Evolutionary conservation across 2,797 vertebrate genomes (phyloP).

Genomic region (Poeciliopsis turneri): DNA sequence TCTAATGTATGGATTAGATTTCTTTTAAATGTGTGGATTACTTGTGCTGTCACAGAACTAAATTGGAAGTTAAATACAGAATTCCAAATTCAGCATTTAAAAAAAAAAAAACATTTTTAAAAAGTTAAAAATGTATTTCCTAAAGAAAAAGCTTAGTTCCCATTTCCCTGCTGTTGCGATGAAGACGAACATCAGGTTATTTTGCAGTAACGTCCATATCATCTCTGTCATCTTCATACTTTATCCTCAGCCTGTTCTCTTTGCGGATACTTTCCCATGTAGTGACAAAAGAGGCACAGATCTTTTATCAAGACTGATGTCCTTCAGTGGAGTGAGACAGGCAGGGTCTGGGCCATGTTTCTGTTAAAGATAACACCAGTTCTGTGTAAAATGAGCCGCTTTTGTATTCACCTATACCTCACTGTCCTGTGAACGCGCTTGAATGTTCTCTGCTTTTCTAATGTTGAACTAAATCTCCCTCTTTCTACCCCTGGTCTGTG

Average conservation of each 20-base stretch:
- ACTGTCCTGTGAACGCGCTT: conserved; percentile 51
- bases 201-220: neutral
- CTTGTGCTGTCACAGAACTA: neutral
- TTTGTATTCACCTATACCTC: conserved; percentile 53
- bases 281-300: conserved; percentile 32
- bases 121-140: neutral
- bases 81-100: neutral
- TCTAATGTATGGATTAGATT: neutral
- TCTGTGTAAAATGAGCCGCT: conserved; percentile 51
- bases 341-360: conserved; percentile 60
- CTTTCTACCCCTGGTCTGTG: conserved; percentile 27
- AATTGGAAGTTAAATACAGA: too few species aligned
- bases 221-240: neutral
- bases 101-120: too few species aligned
- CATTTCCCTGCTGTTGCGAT: neutral
- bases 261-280: conserved; percentile 46
- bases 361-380: conserved; percentile 60
- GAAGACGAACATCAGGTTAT: neutral
- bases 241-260: conserved; percentile 15
- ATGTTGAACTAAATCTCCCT: conserved; percentile 29
- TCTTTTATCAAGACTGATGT: conserved; percentile 60
- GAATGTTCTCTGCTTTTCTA: conserved; percentile 27
- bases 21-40: neutral
- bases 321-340: conserved; percentile 50
- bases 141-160: neutral